Evolutionary conservation across 2,797 vertebrate genomes (phyloP).

Genomic region (Micrastur ruficollis): DNA sequence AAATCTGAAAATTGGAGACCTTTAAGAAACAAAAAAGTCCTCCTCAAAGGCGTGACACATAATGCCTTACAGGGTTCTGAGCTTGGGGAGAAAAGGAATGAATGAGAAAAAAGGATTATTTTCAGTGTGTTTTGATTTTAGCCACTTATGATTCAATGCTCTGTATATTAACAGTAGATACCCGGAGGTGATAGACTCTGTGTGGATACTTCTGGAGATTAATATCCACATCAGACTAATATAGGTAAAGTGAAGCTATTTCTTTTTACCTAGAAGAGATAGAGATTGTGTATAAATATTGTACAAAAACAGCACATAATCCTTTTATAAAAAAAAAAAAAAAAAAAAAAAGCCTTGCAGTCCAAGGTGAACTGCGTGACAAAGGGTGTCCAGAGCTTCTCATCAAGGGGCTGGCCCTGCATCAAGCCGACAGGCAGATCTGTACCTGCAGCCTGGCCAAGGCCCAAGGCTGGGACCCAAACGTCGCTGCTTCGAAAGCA

Average conservation of each 20-base stretch:
- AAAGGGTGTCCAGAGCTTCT: background rate
- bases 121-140: background rate
- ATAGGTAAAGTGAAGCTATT: background rate
- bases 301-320: background rate
- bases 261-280: background rate
- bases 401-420: background rate
- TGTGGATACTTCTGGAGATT: background rate
- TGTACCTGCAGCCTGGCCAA: background rate
- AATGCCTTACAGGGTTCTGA: background rate
- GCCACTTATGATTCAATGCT: background rate
- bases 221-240: background rate
- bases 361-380: background rate
- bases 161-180: background rate
- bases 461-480: background rate
- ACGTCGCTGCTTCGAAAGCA: background rate
- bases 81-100: background rate
- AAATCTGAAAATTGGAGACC: background rate
- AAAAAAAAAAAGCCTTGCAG: background rate
- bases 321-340: background rate
- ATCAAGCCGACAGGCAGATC: background rate
- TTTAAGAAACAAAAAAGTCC: slow-evolving; percentile 28
- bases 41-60: slow-evolving; percentile 23
- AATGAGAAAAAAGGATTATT: background rate
- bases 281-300: background rate
- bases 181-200: background rate